Conservation (phyloP, 2,888 invertebrate genomes). For the Stenoptilia bipunctidactyla region DNA sequence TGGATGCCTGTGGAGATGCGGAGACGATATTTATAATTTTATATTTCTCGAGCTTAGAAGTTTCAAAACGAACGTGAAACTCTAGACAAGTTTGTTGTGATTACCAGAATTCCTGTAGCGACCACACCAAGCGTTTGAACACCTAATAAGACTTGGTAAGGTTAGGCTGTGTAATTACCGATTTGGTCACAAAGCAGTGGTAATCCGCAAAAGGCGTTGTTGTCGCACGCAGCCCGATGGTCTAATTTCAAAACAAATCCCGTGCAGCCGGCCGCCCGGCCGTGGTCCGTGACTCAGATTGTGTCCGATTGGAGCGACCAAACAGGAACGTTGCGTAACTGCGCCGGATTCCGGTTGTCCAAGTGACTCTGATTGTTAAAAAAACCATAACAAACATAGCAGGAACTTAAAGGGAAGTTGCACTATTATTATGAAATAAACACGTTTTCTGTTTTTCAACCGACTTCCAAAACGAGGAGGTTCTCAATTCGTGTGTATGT, state of each 20-base stretch:
- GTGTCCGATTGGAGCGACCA: slow-evolving; percentile 25
- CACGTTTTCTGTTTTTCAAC: no score
- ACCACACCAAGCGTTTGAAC: no score
- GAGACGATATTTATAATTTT: neutral
- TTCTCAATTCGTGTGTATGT: no score
- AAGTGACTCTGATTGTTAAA: neutral
- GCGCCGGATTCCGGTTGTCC: slow-evolving; percentile 2
- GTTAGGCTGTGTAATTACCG: no score
- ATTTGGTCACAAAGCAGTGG: slow-evolving; percentile 21
- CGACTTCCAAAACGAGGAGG: no score
- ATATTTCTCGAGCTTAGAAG: neutral
- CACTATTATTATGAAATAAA: no score
- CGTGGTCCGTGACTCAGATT: slow-evolving; percentile 67
- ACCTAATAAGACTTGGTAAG: no score
- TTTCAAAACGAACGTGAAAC: no score
- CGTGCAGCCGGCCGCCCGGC: slow-evolving; percentile 25
- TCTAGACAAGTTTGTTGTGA: no score
- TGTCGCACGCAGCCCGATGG: slow-evolving; percentile 49
- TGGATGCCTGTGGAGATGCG: slow-evolving; percentile 5
- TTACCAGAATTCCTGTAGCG: no score
- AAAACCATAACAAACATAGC: neutral
- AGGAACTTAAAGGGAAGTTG: no score
- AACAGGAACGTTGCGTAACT: slow-evolving; percentile 30
- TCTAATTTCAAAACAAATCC: slow-evolving; percentile 70
- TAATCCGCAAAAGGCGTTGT: slow-evolving; percentile 58